A percentile compares a stretch with the other conserved stretches of the same genome.
phyloP scores from a whole-genome alignment of 1,140 invertebrate species.

The Drosophila bocki region DNA sequence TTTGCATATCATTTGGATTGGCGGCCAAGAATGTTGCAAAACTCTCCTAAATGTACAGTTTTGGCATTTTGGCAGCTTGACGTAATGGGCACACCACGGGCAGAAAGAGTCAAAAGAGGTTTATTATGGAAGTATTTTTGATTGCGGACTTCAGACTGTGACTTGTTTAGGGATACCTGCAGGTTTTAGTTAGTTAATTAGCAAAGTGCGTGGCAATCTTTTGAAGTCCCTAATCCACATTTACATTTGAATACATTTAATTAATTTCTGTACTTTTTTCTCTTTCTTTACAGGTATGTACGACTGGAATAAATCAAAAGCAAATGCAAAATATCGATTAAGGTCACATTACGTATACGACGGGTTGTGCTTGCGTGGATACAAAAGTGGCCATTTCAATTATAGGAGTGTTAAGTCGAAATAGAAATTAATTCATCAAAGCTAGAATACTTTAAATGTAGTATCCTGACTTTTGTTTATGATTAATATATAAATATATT shows the following conservation, averaged over 20 bases:
- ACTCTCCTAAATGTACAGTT: slow-evolving; percentile 49
- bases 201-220: slow-evolving; percentile 61
- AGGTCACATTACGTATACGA: slow-evolving; percentile 60
- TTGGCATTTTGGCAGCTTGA: slow-evolving; percentile 67
- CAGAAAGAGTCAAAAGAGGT: slow-evolving; percentile 33
- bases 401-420: slow-evolving; percentile 9
- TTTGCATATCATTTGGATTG: slow-evolving; percentile 78
- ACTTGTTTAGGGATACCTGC: slow-evolving; percentile 32
- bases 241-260: slow-evolving; percentile 31
- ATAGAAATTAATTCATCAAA: background rate
- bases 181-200: slow-evolving; percentile 61
- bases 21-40: slow-evolving; percentile 57
- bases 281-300: slow-evolving; percentile 63
- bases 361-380: slow-evolving; percentile 5
- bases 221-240: background rate
- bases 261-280: slow-evolving; percentile 52
- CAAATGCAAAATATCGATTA: slow-evolving; percentile 66
- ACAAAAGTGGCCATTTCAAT: background rate
- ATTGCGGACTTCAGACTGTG: background rate
- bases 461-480: too few species aligned
- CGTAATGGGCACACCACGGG: slow-evolving; percentile 55
- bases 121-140: background rate
- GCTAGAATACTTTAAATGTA: background rate
- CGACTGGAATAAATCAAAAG: slow-evolving; percentile 14
- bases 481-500: background rate